Evolutionary conservation across 1,140 invertebrate genomes (phyloP), one percentile per base, ranked within the genome.

Genomic region (Spodoptera litura): DNA sequence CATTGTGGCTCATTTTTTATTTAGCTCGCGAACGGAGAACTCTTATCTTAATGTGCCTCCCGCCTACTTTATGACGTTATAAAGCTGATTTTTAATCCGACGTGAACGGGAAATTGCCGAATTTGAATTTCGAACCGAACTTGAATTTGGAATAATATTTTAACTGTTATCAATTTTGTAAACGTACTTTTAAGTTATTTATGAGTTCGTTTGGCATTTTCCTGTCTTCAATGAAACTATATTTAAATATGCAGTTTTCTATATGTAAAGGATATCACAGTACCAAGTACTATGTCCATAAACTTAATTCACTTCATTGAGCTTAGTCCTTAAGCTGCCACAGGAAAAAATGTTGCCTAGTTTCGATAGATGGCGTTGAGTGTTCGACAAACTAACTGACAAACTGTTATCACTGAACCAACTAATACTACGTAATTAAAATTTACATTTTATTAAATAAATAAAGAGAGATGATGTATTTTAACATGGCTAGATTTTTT

Each of bases 11-110:
- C 92, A 94, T 94, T 93, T 93, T 94, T 94, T 94, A 94, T 94
- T 94, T 93, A 94, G 90, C 87, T 79, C 75, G 49, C 58, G 70
- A 66, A 68, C 78, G 83, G 79, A 84, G 85, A 89, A 89, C 87
- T 92, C 92, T 94, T 93, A 94, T 93, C 93, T 93, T 92, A 93
- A 92, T 87, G 87, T 85, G 79, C 75, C 81, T 78, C 85, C 85
- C 83, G 85, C 84, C 83, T 93, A 90, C 87, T 94, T 94, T 94
- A 94, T 94, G 92, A 94, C 83, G 93, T 91, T 89, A 93, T 94
- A 93, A 94, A 94, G 92, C 87, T 93, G 92, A 94, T 93, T 94
- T 94, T 94, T 94, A 94, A 94, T 94, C 93, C 90, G 83, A 91
- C 89, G 84, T 84, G 81, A 76, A 73, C 85, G 78, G 86, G 82